Evolutionary conservation across 1,140 invertebrate genomes (phyloP).

Genomic region (Chrysoperla carnea): DNA sequence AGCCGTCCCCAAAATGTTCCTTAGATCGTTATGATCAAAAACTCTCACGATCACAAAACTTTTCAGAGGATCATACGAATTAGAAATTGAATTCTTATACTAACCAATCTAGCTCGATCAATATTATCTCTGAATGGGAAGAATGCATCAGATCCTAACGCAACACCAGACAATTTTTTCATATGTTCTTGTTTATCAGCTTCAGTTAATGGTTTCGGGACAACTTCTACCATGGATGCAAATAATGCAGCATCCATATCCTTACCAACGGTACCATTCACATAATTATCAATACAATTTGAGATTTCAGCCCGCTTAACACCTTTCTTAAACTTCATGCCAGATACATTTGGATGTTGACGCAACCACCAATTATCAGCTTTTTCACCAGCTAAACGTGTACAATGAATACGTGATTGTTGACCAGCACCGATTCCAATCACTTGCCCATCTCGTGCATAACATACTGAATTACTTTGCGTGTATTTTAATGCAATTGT

Average conservation of each 20-base stretch:
- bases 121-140: constrained; percentile 98
- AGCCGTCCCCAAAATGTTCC: too few relatives aligned
- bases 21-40: too few relatives aligned
- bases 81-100: constrained; percentile 10
- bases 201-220: constrained; percentile 45
- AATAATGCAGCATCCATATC: constrained; percentile 51
- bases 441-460: constrained; percentile 79
- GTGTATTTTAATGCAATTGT: constrained; percentile 96
- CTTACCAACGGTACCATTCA: constrained; percentile 73
- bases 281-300: constrained; percentile 93
- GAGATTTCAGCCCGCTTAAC: constrained; percentile 85
- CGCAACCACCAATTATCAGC: constrained; percentile 98
- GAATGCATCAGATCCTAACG: constrained; percentile 94
- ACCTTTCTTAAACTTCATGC: constrained; percentile 76
- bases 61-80: too few relatives aligned
- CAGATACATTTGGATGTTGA: constrained; percentile 73
- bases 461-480: constrained; percentile 94
- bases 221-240: constrained; percentile 53
- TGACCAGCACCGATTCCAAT: constrained; percentile 96
- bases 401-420: constrained; percentile 95
- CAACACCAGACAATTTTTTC: constrained; percentile 60
- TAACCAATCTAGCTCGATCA: constrained; percentile 78
- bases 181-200: constrained; percentile 67
- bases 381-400: constrained; percentile 89
- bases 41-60: too few relatives aligned